These are phyloP conservation scores for Entelurus aequoreus DNA, from an alignment of 2,113 vertebrate species.

Conservation along the genomic window DNA sequence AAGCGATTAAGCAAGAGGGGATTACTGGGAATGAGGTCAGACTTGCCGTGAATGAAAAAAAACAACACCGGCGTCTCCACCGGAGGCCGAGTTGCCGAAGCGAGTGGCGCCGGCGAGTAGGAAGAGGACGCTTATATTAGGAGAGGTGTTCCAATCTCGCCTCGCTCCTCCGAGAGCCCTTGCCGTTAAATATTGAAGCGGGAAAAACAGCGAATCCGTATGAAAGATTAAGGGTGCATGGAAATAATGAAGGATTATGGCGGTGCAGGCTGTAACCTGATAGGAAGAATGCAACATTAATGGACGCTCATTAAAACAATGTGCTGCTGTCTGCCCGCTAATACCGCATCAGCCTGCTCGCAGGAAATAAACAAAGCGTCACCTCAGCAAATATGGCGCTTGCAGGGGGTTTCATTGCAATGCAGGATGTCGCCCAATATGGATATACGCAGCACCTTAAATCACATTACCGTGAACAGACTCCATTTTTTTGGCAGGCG, in stretches of 20 bases:
- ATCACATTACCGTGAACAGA: slow-evolving; percentile 63
- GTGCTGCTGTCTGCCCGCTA: slow-evolving; percentile 56
- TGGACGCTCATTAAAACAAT: slow-evolving; percentile 63
- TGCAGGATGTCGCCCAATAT: slow-evolving; percentile 37
- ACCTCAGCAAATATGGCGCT: neutral
- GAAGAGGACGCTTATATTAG: slow-evolving; percentile 63
- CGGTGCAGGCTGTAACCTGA: slow-evolving; percentile 70
- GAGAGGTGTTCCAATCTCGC: slow-evolving; percentile 41
- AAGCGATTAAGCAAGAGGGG: slow-evolving; percentile 66
- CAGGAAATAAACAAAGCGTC: slow-evolving; percentile 43
- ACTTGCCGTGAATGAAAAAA: slow-evolving; percentile 70
- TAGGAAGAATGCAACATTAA: slow-evolving; percentile 74
- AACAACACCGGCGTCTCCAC: slow-evolving; percentile 51
- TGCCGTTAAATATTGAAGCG: slow-evolving; percentile 71
- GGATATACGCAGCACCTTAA: slow-evolving; percentile 58
- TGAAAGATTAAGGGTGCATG: slow-evolving; percentile 74
- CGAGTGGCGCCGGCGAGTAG: slow-evolving; percentile 41
- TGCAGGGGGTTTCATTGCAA: slow-evolving; percentile 3
- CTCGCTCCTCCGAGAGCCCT: slow-evolving; percentile 25
- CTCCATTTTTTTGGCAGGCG: slow-evolving; percentile 44
- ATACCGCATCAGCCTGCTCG: slow-evolving; percentile 62
- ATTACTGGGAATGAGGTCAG: slow-evolving; percentile 71
- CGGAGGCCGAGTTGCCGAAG: slow-evolving; percentile 64
- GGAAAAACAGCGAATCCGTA: slow-evolving; percentile 70
- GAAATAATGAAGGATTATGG: slow-evolving; percentile 75